Conservation (phyloP, 2,113 vertebrate species). For the Thinocorus orbignyianus region DNA sequence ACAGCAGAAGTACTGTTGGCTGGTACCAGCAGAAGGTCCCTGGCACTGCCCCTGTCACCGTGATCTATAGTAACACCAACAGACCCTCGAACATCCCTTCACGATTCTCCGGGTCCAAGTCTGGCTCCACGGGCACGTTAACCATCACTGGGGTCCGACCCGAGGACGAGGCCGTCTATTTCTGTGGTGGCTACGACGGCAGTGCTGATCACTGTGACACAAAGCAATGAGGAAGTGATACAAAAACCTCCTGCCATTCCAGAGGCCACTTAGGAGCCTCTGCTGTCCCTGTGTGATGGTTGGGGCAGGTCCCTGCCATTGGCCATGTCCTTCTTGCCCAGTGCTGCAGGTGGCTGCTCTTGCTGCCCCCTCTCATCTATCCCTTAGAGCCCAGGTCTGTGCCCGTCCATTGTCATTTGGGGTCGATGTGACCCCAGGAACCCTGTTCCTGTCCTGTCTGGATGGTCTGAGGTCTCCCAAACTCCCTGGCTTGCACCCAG, state of each 20-base stretch:
- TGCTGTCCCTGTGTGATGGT: not conserved
- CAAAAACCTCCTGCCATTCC: not conserved
- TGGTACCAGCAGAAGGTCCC: not conserved
- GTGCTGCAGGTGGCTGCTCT: not conserved
- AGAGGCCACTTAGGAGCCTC: not conserved
- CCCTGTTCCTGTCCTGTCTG: fast-evolving
- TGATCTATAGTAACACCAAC: fast-evolving
- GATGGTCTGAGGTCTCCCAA: fast-evolving
- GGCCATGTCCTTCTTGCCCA: too few relatives aligned
- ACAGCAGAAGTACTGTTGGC: too few relatives aligned
- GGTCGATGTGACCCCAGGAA: too few relatives aligned
- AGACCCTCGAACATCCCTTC: not conserved
- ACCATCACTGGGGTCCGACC: not conserved
- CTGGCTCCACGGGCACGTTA: fast-evolving
- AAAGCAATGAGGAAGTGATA: not conserved
- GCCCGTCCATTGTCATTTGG: not conserved
- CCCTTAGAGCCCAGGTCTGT: not conserved
- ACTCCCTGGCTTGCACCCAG: not conserved
- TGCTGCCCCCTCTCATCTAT: fast-evolving
- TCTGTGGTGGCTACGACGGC: not conserved
- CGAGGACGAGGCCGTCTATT: not conserved
- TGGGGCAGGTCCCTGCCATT: not conserved
- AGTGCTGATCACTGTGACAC: not conserved
- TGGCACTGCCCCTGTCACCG: not conserved
- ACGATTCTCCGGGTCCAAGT: fast-evolving